These are phyloP conservation scores for Pluvianellus socialis DNA, from an alignment of 2,113 vertebrate species.

Conservation along the genomic window DNA sequence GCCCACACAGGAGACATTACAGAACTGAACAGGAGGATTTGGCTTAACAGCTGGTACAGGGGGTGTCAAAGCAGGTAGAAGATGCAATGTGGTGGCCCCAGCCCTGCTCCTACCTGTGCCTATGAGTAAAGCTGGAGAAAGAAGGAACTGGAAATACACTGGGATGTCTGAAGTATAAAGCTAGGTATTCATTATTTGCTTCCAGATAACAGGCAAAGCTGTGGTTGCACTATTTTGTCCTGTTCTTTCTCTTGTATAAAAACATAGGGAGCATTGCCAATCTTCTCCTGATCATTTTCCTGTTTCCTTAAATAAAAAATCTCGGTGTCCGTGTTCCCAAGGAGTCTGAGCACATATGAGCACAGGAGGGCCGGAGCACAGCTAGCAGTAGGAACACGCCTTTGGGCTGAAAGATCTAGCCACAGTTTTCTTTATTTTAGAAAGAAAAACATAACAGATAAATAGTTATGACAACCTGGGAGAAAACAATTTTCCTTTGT, in stretches of 20 bases:
- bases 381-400: not conserved
- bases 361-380: not conserved
- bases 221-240: not conserved
- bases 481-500: not conserved
- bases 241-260: not conserved
- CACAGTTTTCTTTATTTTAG: not conserved
- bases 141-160: not conserved
- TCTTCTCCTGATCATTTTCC: not conserved
- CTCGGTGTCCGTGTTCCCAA: not conserved
- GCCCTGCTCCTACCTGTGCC: not conserved
- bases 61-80: not conserved
- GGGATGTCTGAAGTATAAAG: not conserved
- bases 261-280: not conserved
- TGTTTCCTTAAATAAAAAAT: not conserved
- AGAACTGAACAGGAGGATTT: not conserved
- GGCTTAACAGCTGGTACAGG: not conserved
- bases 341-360: not conserved
- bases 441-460: not conserved
- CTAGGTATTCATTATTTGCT: not conserved
- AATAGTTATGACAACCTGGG: not conserved
- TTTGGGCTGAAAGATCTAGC: not conserved
- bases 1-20: not conserved
- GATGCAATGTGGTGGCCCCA: not conserved
- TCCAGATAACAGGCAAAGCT: not conserved
- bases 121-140: not conserved